Base-by-base conservation (phyloP, 2,113 vertebrate species). In the Felis catus region DNA sequence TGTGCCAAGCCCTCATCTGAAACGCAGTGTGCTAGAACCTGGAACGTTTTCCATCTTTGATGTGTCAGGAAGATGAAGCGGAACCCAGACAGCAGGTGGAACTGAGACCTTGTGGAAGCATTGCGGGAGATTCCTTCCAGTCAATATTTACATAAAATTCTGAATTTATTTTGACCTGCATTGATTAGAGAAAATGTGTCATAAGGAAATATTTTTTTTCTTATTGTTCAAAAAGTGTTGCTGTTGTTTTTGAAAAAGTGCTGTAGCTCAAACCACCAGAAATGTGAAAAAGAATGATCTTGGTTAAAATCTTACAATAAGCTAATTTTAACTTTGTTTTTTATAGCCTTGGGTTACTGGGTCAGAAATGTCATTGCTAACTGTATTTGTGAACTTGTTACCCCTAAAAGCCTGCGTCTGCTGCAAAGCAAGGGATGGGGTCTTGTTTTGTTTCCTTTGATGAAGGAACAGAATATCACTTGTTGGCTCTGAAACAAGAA, bases 401-500 rank as follows among this genome's bases (percentile, higher is more conserved):
- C 8, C 18, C 41, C 29, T n/a, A 58, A 71, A 95, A 94, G 21
- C 33, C 29, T 31, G 7, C 12, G 55, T 74, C 15, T 82, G 58
- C 45, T 84, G n/a, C 14, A 58, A 88, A 91, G 45, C 39, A 45
- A 58, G 55, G 45, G 14, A 79, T 58, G 66, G 94, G 81, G 71
- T 94, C 95, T 82, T 93, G 36, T 90, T 95, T 96, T 92, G 91
- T 85, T 97, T 97, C 71, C 86, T 97, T 96, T 95, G 91, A 94
- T 97, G 89, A 82, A 91, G 91, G 91, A 97, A 85, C 33, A 94
- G 85, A 94, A 36, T 97, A 85, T 94, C 0, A 1, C 39, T 95
- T 73, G 14, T 93, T 98, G 97, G 65, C 85, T 55, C 66, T 51
- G 45, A 95, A 63, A 91, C 94, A 94, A 89, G 89, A 91, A 94